Percentiles rank a stretch among this genome's conserved stretches.
Conservation (phyloP, 2,113 vertebrate genomes). For the Petromus typicus region DNA sequence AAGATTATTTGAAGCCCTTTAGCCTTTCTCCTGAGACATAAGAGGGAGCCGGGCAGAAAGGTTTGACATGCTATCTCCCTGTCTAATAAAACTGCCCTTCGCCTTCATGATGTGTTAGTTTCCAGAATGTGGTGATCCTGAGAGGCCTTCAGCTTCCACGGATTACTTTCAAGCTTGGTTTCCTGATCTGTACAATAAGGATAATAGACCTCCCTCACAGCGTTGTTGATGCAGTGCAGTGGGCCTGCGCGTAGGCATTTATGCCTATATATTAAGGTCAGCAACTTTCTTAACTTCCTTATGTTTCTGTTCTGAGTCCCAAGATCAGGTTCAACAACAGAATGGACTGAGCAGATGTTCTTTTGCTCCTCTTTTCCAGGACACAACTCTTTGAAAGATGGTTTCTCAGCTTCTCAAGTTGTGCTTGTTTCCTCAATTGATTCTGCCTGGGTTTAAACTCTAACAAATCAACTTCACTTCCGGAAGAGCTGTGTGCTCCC, state of each 20-base stretch:
- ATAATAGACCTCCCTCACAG: neutral
- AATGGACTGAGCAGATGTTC: neutral
- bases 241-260: neutral
- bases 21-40: neutral
- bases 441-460: constrained; percentile 59
- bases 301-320: neutral
- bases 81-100: neutral
- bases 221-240: neutral
- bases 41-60: neutral
- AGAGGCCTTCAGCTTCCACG: neutral
- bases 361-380: neutral
- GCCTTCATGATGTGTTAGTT: neutral
- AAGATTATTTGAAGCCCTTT: neutral
- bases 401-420: constrained; percentile 22
- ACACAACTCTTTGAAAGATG: neutral
- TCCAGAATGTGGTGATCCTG: neutral
- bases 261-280: neutral
- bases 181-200: neutral
- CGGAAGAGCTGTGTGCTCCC: constrained; percentile 26
- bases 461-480: neutral
- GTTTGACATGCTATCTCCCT: neutral
- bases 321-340: neutral
- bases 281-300: neutral
- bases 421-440: neutral
- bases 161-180: neutral